Conservation (phyloP, 2,888 invertebrate genomes). For the Podabrus alpinus region DNA sequence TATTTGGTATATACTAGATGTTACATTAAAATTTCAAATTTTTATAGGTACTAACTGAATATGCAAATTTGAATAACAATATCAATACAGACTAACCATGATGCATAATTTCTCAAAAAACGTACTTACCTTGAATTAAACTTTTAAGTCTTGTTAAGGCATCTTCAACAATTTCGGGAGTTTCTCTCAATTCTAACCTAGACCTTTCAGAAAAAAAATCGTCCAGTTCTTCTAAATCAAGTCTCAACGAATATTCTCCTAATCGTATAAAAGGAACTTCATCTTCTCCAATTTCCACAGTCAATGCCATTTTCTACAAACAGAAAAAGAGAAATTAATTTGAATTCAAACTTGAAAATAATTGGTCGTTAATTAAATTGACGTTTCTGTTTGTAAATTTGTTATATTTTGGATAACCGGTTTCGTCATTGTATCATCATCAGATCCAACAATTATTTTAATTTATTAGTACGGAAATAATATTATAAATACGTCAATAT, state of each 20-base stretch:
- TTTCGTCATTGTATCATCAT: no score
- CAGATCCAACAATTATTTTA: no score
- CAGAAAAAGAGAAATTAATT: not conserved
- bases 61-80: not conserved
- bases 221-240: conserved; percentile 67
- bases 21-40: not conserved
- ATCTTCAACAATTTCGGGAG: conserved; percentile 65
- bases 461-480: no score
- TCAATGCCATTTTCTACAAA: conserved; percentile 3
- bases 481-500: no score
- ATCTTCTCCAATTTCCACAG: conserved; percentile 45
- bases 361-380: no score
- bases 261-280: conserved; percentile 66
- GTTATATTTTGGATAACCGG: no score
- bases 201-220: conserved; percentile 66
- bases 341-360: not conserved
- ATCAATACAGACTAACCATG: not conserved
- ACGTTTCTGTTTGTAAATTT: no score
- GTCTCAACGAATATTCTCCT: conserved; percentile 61
- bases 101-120: not conserved
- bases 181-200: conserved; percentile 70
- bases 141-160: conserved; percentile 62
- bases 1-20: not conserved
- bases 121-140: conserved; percentile 63
- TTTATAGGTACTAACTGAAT: not conserved